Conservation (phyloP, 2,113 vertebrate genomes). For the Ceratotherium simum region DNA sequence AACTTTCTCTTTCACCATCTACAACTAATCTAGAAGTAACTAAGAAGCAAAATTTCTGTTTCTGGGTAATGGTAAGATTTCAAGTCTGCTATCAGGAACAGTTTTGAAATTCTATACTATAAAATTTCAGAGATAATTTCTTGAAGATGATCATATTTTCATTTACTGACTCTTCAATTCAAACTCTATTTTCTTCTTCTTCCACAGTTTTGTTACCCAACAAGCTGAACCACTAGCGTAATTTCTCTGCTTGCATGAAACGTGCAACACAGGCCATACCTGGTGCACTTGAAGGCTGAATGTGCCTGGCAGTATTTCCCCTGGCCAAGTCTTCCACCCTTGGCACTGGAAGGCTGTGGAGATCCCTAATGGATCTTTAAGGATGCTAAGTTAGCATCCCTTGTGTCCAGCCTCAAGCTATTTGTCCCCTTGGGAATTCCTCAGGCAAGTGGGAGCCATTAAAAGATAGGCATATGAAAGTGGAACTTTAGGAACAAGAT, state of each 20-base stretch:
- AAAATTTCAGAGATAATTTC: neutral
- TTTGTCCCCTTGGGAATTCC: neutral
- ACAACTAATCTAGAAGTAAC: neutral
- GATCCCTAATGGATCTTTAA: neutral
- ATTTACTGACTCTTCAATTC: neutral
- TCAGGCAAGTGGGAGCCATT: neutral
- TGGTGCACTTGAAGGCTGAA: neutral
- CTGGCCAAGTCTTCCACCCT: neutral
- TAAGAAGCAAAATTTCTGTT: neutral
- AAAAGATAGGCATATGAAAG: neutral
- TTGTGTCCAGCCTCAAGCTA: neutral
- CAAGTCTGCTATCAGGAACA: neutral
- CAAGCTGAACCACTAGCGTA: neutral
- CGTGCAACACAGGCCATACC: neutral
- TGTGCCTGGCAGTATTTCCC: neutral
- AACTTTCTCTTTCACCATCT: neutral
- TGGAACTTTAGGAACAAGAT: neutral
- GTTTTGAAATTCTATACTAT: constrained; percentile 7
- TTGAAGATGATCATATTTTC: neutral
- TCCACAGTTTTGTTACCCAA: neutral
- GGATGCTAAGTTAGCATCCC: neutral
- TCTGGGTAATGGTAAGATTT: neutral
- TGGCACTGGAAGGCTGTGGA: neutral
- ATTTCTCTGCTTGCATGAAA: neutral
- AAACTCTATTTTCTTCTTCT: neutral